Percentiles rank a stretch among this genome's conserved stretches.
These are phyloP conservation scores for Oncorhynchus tshawytscha DNA, from an alignment of 2,113 vertebrate genomes.

Conservation along the genomic window DNA sequence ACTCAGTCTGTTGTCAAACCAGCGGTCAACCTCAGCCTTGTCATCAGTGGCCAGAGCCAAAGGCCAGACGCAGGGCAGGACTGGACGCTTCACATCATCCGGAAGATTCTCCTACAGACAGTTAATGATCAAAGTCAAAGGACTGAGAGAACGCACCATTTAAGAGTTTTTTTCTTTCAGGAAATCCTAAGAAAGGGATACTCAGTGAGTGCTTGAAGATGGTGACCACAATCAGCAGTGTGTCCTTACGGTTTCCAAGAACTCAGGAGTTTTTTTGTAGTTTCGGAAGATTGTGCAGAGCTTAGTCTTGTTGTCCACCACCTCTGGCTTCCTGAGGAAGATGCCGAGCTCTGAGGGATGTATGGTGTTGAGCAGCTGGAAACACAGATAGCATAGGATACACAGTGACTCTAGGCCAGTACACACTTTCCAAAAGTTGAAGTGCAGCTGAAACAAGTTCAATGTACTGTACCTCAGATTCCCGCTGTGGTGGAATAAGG, in stretches of 20 bases:
- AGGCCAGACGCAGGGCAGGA: slow-evolving; percentile 42
- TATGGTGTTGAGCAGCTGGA: slow-evolving; percentile 38
- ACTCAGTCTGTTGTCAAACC: slow-evolving; percentile 31
- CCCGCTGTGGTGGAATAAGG: slow-evolving; percentile 27
- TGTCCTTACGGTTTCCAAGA: slow-evolving; percentile 33
- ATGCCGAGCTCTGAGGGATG: slow-evolving; percentile 22
- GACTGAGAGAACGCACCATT: neutral
- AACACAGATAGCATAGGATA: neutral
- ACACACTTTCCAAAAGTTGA: neutral
- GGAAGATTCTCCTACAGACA: slow-evolving; percentile 20
- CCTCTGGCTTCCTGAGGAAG: slow-evolving; percentile 19
- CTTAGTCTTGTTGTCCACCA: too few species aligned
- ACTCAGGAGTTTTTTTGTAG: slow-evolving; percentile 19
- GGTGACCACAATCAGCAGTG: neutral
- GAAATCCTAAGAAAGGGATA: neutral
- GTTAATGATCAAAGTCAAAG: neutral
- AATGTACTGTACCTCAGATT: slow-evolving; percentile 23
- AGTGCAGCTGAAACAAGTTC: neutral
- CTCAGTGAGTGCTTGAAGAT: neutral
- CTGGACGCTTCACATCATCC: slow-evolving; percentile 4
- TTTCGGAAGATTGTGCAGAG: slow-evolving; percentile 26
- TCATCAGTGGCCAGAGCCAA: slow-evolving; percentile 24
- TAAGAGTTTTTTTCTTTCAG: neutral
- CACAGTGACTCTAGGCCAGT: neutral
- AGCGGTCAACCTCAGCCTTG: slow-evolving; percentile 27